These are phyloP conservation scores for Gastrophryne carolinensis DNA, from an alignment of 2,797 vertebrate species.

Conservation along the genomic window DNA sequence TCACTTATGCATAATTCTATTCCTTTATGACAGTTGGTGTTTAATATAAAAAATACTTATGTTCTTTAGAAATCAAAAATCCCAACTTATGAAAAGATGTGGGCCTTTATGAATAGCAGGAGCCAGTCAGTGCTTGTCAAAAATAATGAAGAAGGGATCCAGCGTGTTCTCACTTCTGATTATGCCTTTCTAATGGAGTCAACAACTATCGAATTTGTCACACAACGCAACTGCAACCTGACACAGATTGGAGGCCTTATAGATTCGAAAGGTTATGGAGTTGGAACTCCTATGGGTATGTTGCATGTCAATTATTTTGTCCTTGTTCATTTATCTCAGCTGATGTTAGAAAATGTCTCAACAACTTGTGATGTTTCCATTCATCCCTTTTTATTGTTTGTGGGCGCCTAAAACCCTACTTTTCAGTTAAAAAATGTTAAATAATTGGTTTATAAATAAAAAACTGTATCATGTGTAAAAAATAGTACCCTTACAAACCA, in stretches of 20 bases:
- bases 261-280: constrained; percentile 94
- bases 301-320: constrained; percentile 54
- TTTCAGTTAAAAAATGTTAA: too few relatives aligned
- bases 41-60: neutral
- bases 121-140: constrained; percentile 94
- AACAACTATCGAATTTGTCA: constrained; percentile 94
- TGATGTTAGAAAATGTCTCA: constrained; percentile 23
- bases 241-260: constrained; percentile 97
- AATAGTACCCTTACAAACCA: too few relatives aligned
- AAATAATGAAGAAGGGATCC: constrained; percentile 93
- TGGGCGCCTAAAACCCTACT: too few relatives aligned
- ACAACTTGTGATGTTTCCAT: too few relatives aligned
- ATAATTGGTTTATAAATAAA: too few relatives aligned
- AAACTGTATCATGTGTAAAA: too few relatives aligned
- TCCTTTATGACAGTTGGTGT: neutral
- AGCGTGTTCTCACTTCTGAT: constrained; percentile 93
- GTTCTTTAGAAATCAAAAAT: constrained; percentile 93
- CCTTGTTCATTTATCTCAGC: constrained; percentile 57
- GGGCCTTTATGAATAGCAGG: constrained; percentile 98
- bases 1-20: too few relatives aligned
- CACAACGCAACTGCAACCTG: constrained; percentile 95
- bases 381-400: too few relatives aligned
- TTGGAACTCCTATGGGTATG: constrained; percentile 97
- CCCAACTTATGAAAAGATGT: constrained; percentile 98
- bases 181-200: constrained; percentile 98